Evolutionary conservation across 2,888 invertebrate genomes (phyloP), one percentile per base, ranked within the genome.

Genomic region (Drosophila algonquin): DNA sequence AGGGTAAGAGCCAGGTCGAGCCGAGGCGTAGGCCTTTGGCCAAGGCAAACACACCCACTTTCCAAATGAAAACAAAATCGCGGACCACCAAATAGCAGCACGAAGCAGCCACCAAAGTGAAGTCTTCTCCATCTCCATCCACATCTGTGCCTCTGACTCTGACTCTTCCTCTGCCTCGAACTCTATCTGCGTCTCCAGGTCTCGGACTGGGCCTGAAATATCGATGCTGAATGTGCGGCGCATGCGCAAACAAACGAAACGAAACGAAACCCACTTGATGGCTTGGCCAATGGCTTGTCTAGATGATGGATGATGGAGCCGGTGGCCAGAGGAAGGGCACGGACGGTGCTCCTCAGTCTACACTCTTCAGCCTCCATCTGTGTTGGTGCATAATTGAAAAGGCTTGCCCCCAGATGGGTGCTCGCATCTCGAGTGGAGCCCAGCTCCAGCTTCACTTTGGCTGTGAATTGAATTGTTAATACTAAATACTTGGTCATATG

Each of bases 1-100:
- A 18, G 35, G 18, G 53, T 9, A 40, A 16, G 30, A 14, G 27
- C 51, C 16, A 51, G 12, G 32, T 18, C 58, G 9, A 24, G 40
- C 3, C 32, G 24, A 46, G 44, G 48, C 54, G 46, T 44, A 51
- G 21, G 51, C 30, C 40, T 16, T 35, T 35, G 55, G 67, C 65
- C 67, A 65, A 67, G 56, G 59, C 63, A 69, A 65, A 55, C 48
- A 62, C 58, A 87, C 77, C 76, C 87, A 85, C 83, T 83, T 83
- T 83, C 83, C 64, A 83, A 83, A 85, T 70, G 78, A 80, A 77
- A 85, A 87, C 86, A 85, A 87, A 87, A 78, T 72, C 77, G 57
- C 75, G 68, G 82, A 82, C 82, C 73, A 67, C 55, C 80, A 76
- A 82, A 81, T 81, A 81, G 77, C 81, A 84, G 73, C 81, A 82